Percentiles rank a stretch among this genome's conserved stretches.
Conservation (phyloP, 37 sponge, comb jelly and placozoan genomes). For the Hexactinellida sp. region DNA sequence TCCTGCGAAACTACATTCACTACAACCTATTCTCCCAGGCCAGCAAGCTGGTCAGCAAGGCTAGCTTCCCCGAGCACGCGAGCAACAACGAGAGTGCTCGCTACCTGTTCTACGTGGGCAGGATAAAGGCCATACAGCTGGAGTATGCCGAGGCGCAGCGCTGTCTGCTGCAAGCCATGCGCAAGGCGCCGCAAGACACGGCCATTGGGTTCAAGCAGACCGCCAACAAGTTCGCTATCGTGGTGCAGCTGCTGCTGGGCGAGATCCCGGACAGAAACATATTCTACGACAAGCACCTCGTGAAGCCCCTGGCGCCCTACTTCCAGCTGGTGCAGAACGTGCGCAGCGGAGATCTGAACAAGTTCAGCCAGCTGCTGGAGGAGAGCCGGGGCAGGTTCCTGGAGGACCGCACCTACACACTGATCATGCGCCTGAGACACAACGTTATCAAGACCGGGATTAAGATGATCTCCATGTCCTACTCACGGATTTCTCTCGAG, state of each 20-base stretch:
- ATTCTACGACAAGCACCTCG: conserved; percentile 70
- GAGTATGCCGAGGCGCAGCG: conserved; percentile 78
- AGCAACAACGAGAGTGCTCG: conserved; percentile 84
- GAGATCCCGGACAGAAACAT: conserved; percentile 82
- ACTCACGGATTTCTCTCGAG: conserved; percentile 75
- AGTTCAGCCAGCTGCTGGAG: conserved; percentile 54
- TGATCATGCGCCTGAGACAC: conserved; percentile 76
- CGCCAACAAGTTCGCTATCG: conserved; percentile 66
- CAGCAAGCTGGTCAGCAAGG: conserved; percentile 76
- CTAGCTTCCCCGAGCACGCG: conserved; percentile 73
- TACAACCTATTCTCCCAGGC: conserved; percentile 94
- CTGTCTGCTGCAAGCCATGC: conserved; percentile 52
- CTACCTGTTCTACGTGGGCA: conserved; percentile 78
- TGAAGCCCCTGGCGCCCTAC: conserved; percentile 71
- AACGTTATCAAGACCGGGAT: conserved; percentile 99
- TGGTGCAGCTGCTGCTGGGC: conserved; percentile 87
- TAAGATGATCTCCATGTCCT: conserved; percentile 54
- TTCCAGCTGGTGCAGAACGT: conserved; percentile 85
- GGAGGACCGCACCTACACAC: conserved; percentile 68
- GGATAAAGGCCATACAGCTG: conserved; percentile 82
- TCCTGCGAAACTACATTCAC: conserved; percentile 85
- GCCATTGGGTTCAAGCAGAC: conserved; percentile 94
- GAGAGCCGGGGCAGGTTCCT: conserved; percentile 48
- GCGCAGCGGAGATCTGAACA: conserved; percentile 66
- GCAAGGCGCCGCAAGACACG: conserved; percentile 86